Evolutionary conservation across 2,888 invertebrate species (phyloP).

Genomic region (Chaitophorus viminalis): DNA sequence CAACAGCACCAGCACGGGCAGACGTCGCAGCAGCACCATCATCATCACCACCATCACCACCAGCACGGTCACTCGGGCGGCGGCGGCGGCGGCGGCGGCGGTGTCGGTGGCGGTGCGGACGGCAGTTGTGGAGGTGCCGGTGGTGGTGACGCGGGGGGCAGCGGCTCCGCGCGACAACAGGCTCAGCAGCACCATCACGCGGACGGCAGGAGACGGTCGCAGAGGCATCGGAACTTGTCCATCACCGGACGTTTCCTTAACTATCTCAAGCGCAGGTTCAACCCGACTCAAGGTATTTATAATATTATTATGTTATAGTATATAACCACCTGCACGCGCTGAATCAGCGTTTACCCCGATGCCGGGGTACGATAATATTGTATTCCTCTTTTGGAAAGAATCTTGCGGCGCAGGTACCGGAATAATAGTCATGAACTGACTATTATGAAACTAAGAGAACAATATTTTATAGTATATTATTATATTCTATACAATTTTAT

Average conservation of each 20-base stretch:
- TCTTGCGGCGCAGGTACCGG: too few relatives aligned
- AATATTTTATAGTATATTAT: too few relatives aligned
- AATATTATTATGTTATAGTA: too few relatives aligned
- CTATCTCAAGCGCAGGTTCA: conserved; percentile 66
- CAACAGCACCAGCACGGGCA: conserved; percentile 63
- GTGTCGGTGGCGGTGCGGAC: conserved; percentile 26
- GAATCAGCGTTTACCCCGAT: too few relatives aligned
- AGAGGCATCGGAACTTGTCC: conserved; percentile 64
- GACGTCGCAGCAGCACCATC: conserved; percentile 56
- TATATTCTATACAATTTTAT: too few relatives aligned
- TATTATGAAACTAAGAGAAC: too few relatives aligned
- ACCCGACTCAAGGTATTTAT: conserved; percentile 65
- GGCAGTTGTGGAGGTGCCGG: conserved; percentile 27
- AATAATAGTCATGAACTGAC: too few relatives aligned
- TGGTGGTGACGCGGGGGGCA: conserved; percentile 17
- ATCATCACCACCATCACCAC: conserved; percentile 57
- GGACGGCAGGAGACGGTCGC: conserved; percentile 45
- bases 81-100: conserved; percentile 35
- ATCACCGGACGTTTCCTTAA: conserved; percentile 65
- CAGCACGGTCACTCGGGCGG: conserved; percentile 31
- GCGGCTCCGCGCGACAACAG: conserved; percentile 39
- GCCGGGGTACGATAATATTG: too few relatives aligned
- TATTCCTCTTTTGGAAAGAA: too few relatives aligned
- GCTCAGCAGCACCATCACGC: conserved; percentile 35
- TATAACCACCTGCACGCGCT: too few relatives aligned